Evolutionary conservation across 2,797 vertebrate species (phyloP), one percentile per base, ranked within the genome.

Genomic region (Bovichtus variegatus): DNA sequence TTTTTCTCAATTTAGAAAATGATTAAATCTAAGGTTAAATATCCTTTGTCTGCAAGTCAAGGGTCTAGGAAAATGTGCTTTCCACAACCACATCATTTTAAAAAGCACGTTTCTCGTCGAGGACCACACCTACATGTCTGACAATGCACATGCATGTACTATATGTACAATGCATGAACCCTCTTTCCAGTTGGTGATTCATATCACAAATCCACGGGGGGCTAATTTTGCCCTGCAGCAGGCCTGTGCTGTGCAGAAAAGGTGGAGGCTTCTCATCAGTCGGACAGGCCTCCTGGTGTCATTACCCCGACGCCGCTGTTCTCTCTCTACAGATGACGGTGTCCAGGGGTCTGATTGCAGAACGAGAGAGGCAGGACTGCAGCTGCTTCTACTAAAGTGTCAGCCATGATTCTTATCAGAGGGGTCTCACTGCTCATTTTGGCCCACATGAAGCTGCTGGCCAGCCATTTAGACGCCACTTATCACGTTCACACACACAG

Each of bases 321-420:
- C 63, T 50, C 31, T 16, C 74, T 73, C 60, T 74, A 72, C 63
- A 83, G 82, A 87, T 71, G 86, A 84, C 5, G 11, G 64, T 61
- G 71, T 90, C 83, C 83, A 57, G 87, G 88, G 90, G 89, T 88
- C 86, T 93, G 93, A 94, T 94, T 92, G 83, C 83, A 78, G 76
- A 85, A 54, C n/a, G 44, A 70, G 75, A 86, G 71, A 73, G 19
- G 74, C 81, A 61, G 78, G 21, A 57, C 79, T 80, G 83, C 82
- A 77, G 77, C 83, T 84, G 87, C 83, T 84, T 71, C 50, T 21
- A 60, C 72, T 72, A 60, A 78, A 78, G 83, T 84, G 81, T 80
- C 83, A 70, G 78, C 79, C 70, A 74, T 87, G 88, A 91, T 89
- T 92, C 84, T 84, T 83, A 87, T 83, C 76, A 71, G 53, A 86